Evolutionary conservation across 1,140 invertebrate genomes (phyloP), one percentile per base, ranked within the genome.

Genomic region (Drosophila mojavensis): DNA sequence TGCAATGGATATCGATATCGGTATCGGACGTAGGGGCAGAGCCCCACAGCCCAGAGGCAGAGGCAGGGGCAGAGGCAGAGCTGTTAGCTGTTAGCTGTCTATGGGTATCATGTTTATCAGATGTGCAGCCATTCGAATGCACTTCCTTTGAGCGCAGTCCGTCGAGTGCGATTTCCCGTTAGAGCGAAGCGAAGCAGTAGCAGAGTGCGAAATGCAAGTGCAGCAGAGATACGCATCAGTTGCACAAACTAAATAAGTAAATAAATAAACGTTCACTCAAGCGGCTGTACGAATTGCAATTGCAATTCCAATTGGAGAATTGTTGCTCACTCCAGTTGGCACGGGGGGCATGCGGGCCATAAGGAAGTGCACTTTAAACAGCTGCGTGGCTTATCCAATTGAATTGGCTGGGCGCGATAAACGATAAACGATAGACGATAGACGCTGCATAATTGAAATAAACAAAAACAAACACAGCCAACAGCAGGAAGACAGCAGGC

Each of bases 51-150:
- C 5, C 36, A 39, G 36, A 11, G 36, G 10, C 36, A 11, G 33
- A 11, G 36, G 36, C 36, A 39, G 36, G 13, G 36, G 36, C 36
- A 4, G 10, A 11, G 33, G 33, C 33, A 36, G 69, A 54, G 51
- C 54, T 24, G 54, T 28, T 33, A 72, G 50, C 71, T 79, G 82
- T 76, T 41, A 72, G 50, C 71, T 79, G 82, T 76, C 82, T 59
- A 76, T 77, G 83, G 79, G 72, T 77, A 86, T 86, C 88, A 82
- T 71, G 69, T 81, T 82, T 82, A 86, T 86, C 83, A 88, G 83
- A 88, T 86, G 82, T 82, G 82, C 82, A 86, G 75, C 79, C 82
- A 88, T 82, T 86, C 76, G 85, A 79, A 79, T 86, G 83, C 83
- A 86, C 82, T 86, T 86, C 82, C 82, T 82, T 86, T 72, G 71